A percentile compares a stretch with the other conserved stretches of the same genome.
phyloP scores from a whole-genome alignment of 2,797 vertebrate genomes.

The Melanotaenia parkinsoni region DNA sequence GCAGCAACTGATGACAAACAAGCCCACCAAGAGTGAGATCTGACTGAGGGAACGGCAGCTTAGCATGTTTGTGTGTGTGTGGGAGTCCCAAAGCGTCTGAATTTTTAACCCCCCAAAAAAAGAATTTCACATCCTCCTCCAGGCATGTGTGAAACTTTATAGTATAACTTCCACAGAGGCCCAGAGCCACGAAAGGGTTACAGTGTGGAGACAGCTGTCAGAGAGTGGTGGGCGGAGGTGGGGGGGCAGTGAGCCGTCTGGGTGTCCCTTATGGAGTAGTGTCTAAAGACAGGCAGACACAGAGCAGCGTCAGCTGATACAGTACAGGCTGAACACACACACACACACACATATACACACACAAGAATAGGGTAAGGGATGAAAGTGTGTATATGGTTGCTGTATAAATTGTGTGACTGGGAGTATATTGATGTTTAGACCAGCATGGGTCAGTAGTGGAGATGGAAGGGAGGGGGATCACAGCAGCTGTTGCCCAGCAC shows the following conservation, averaged over 20 bases:
- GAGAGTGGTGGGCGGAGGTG: constrained; percentile 37
- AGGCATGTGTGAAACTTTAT: constrained; percentile 60
- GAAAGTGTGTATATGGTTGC: background rate
- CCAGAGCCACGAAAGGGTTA: constrained; percentile 69
- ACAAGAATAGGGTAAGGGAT: background rate
- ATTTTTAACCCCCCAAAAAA: constrained; percentile 25
- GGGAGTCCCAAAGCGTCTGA: constrained; percentile 26
- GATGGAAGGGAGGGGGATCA: constrained; percentile 28
- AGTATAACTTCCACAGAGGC: constrained; percentile 62
- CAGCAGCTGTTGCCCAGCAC: constrained; percentile 86
- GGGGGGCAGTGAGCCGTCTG: constrained; percentile 9
- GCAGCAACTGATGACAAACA: constrained; percentile 74
- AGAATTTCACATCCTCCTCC: constrained; percentile 40
- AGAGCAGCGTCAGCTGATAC: constrained; percentile 54
- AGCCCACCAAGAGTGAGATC: constrained; percentile 69
- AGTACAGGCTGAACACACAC: constrained; percentile 20
- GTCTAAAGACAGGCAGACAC: constrained; percentile 56
- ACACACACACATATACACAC: constrained; percentile 16
- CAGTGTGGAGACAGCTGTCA: constrained; percentile 78
- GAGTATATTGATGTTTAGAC: constrained; percentile 46
- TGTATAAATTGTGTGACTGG: constrained; percentile 6
- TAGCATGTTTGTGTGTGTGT: background rate
- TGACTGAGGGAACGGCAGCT: constrained; percentile 34
- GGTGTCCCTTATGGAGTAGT: constrained; percentile 45
- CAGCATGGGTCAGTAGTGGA: constrained; percentile 61